Conservation (phyloP, 2,888 invertebrate species). For the Volucella inanis region DNA sequence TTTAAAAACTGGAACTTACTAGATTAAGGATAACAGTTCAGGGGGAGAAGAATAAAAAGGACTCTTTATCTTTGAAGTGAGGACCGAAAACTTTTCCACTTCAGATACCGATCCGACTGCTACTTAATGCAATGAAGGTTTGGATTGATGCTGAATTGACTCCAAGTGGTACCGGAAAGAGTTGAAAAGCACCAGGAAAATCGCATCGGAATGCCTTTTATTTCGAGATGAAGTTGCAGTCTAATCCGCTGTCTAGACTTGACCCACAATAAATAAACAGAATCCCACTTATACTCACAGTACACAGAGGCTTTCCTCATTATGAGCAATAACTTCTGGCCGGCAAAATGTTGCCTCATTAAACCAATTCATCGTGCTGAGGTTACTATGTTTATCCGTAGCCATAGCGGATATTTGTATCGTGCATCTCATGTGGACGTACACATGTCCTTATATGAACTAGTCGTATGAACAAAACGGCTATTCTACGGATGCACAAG, state of each 20-base stretch:
- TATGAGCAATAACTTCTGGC: conserved; percentile 45
- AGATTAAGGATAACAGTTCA: conserved; percentile 33
- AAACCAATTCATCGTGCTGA: conserved; percentile 55
- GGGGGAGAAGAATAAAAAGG: conserved; percentile 22
- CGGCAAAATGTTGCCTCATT: conserved; percentile 65
- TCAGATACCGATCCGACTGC: not conserved
- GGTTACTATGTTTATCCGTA: conserved; percentile 21
- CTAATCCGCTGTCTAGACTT: conserved; percentile 73
- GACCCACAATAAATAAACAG: conserved; percentile 50
- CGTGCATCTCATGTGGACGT: conserved; percentile 22
- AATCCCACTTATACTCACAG: not conserved
- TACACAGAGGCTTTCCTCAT: not conserved
- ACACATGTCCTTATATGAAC: not conserved
- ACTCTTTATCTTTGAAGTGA: conserved; percentile 50
- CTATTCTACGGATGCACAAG: conserved; percentile 32
- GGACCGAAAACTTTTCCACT: conserved; percentile 27
- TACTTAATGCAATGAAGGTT: conserved; percentile 20
- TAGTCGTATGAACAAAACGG: not conserved
- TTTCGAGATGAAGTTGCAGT: conserved; percentile 19
- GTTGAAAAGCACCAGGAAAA: too few relatives aligned
- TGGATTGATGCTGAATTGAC: conserved; percentile 62
- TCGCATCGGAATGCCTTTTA: too few relatives aligned
- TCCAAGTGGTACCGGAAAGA: conserved; percentile 28
- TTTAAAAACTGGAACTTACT: conserved; percentile 40
- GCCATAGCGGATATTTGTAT: conserved; percentile 10